These are phyloP conservation scores for Lottia gigantea DNA, from an alignment of 2,888 invertebrate genomes.

Conservation along the genomic window DNA sequence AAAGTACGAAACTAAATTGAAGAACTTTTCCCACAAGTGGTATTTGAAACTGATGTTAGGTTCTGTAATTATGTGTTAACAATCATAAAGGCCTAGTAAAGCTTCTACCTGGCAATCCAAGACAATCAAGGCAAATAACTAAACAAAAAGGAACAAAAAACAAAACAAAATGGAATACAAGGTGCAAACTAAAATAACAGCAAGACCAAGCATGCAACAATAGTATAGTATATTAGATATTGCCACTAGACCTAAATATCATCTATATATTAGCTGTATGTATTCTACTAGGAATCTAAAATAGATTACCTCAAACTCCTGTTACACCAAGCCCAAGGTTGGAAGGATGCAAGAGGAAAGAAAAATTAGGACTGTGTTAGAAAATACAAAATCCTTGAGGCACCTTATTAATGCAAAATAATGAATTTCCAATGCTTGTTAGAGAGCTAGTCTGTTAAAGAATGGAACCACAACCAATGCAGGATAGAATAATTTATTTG, in stretches of 20 bases:
- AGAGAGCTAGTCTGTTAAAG: too few relatives aligned
- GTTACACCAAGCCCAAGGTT: slow-evolving; percentile 45
- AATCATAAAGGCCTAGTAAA: slow-evolving; percentile 1
- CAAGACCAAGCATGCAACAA: slow-evolving; percentile 10
- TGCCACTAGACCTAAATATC: slow-evolving; percentile 2
- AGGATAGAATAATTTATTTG: too few relatives aligned
- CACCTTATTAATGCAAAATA: too few relatives aligned
- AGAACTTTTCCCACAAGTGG: slow-evolving; percentile 6
- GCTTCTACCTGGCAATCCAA: not conserved
- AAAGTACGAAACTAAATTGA: too few relatives aligned
- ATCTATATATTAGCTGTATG: slow-evolving; percentile 3
- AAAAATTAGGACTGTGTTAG: slow-evolving; percentile 33
- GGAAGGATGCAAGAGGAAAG: slow-evolving; percentile 48
- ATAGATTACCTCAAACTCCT: slow-evolving; percentile 58
- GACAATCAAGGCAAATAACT: not conserved
- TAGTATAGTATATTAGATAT: slow-evolving; percentile 3
- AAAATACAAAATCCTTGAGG: not conserved
- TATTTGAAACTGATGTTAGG: slow-evolving; percentile 2
- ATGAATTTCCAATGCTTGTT: too few relatives aligned
- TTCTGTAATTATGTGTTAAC: slow-evolving; percentile 7
- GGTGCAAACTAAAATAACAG: slow-evolving; percentile 12
- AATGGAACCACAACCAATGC: too few relatives aligned
- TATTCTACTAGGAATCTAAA: not conserved
- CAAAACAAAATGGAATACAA: not conserved
- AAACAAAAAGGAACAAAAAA: slow-evolving; percentile 1